phyloP scores from a whole-genome alignment of 2,797 vertebrate genomes.

The Martes flavigula region DNA sequence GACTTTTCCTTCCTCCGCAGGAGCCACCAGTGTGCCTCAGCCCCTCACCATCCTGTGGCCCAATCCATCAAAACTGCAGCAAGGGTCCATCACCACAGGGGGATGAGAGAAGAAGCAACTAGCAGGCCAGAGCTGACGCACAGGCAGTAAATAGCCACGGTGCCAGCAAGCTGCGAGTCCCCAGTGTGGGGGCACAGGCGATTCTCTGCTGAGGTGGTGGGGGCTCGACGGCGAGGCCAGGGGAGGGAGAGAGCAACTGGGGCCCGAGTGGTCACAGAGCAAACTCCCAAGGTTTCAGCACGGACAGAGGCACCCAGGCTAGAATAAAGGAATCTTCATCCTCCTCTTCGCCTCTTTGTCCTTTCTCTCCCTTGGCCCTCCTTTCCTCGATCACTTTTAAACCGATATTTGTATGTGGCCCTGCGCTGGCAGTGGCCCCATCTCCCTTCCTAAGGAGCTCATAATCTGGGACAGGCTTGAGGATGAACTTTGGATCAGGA shows the following conservation, averaged over 20 bases:
- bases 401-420: not conserved
- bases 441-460: not conserved
- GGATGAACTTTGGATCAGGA: not conserved
- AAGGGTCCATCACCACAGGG: not conserved
- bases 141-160: not conserved
- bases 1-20: constrained; percentile 39
- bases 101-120: not conserved
- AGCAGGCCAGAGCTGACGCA: not conserved
- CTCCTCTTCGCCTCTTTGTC: not conserved
- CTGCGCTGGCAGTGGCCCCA: not conserved
- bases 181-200: not conserved
- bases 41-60: constrained; percentile 47
- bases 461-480: not conserved
- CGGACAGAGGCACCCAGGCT: not conserved
- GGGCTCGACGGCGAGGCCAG: not conserved
- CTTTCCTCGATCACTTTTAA: not conserved
- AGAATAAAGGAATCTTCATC: not conserved
- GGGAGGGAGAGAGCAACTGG: not conserved
- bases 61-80: constrained; percentile 58
- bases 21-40: constrained; percentile 47
- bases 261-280: not conserved
- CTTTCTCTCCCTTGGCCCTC: not conserved
- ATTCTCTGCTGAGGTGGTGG: not conserved
- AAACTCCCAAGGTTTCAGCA: not conserved
- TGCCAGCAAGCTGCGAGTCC: not conserved